phyloP scores from a whole-genome alignment of 1,140 invertebrate genomes.

The Odontomachus brunneus region DNA sequence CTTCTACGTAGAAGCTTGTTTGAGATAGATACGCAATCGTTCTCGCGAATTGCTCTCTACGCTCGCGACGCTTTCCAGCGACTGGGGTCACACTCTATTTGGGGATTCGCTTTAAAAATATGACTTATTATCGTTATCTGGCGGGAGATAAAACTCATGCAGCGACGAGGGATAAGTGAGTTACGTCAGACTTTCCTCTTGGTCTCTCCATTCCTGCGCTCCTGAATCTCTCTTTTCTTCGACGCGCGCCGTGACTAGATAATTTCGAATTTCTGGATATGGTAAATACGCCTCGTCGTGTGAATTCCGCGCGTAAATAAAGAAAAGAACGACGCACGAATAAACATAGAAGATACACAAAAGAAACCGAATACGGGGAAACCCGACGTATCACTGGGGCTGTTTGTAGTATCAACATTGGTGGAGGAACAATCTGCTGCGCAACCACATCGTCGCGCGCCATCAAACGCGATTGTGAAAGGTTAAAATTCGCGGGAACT shows the following conservation, averaged over 20 bases:
- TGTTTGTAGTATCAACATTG: neutral
- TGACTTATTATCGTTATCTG: neutral
- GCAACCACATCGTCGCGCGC: neutral
- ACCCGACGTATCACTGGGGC: neutral
- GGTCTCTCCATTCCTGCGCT: neutral
- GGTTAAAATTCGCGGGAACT: constrained; percentile 16
- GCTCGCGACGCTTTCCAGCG: neutral
- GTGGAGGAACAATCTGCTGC: neutral
- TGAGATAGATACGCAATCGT: constrained; percentile 17
- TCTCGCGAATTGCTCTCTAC: constrained; percentile 5
- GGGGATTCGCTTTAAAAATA: neutral
- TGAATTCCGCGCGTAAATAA: neutral
- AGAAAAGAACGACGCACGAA: constrained; percentile 29
- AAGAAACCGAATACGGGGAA: constrained; percentile 7
- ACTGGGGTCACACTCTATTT: neutral
- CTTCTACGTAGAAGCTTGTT: constrained; percentile 23
- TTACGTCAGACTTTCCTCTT: neutral
- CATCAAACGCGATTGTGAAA: constrained; percentile 15
- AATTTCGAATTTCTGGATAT: too few relatives aligned
- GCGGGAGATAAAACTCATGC: neutral
- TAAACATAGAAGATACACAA: neutral
- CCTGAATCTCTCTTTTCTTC: neutral
- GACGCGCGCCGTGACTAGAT: neutral
- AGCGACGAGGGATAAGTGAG: neutral
- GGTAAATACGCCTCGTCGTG: too few relatives aligned